Evolutionary conservation across 2,113 vertebrate species (phyloP), one percentile per base, ranked within the genome.

Genomic region (Gulo gulo): DNA sequence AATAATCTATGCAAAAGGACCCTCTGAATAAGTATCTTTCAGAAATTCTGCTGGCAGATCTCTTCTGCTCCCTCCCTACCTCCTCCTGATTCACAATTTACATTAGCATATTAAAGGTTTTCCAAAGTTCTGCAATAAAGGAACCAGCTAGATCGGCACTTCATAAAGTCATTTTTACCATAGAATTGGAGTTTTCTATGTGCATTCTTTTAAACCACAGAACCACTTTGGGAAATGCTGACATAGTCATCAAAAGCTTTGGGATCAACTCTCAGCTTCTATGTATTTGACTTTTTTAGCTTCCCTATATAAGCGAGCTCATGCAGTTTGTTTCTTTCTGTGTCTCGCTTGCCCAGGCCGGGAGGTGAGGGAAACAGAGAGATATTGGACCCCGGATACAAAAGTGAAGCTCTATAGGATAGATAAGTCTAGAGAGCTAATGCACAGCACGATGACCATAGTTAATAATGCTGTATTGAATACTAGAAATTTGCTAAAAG

Each of bases 21-120:
- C 21, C 82, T 73, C 2, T 67, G 63, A 90, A 61, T 65, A 95
- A 94, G 65, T 67, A 31, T 52, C 7, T 47, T 83, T 36, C 36
- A 45, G 14, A 81, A 97, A 69, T 80, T 84, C 69, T 93, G 31
- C 34, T 39, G 50, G 24, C 55, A 88, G 23, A 81, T 76, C 45
- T 95, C 50, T 65, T 14, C 31, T 83, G 31, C 47, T 63, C 14
- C n/a, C 55, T 14, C 7, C 18, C 61, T 45, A 9, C n/a, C 86
- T 96, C 74, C 26, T 96, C 96, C 67, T 63, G 69, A 84, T 39
- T 67, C 67, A 39, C 57, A 39, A 15, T 26, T 90, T 91, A 55
- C 5, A 78, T 95, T 84, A 87, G 21, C 50, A 79, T 96, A 39
- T 87, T 88, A 82, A 94, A 91, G 14, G 14, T 93, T 96, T 89